A percentile compares a stretch with the other conserved stretches of the same genome.
phyloP scores from a whole-genome alignment of 2,888 invertebrate genomes.

The Mythimna loreyi region DNA sequence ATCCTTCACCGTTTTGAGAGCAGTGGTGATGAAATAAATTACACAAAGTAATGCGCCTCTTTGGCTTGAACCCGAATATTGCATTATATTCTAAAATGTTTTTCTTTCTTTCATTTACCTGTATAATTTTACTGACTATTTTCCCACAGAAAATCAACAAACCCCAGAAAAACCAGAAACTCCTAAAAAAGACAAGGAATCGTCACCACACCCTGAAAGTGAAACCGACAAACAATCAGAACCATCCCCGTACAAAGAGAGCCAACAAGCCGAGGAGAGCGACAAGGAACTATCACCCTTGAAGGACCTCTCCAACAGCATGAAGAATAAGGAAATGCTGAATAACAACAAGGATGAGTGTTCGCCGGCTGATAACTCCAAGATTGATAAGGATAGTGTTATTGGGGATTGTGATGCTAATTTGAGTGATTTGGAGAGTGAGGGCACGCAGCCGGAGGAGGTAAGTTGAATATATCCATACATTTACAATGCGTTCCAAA shows the following conservation, averaged over 20 bases:
- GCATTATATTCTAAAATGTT: too few species aligned
- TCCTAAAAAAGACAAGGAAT: conserved; percentile 80
- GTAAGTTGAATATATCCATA: conserved; percentile 84
- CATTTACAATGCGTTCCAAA: too few species aligned
- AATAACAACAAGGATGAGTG: conserved; percentile 88
- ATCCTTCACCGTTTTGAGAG: too few species aligned
- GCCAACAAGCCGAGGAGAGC: conserved; percentile 66
- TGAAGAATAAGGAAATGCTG: conserved; percentile 79
- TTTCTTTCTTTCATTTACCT: too few species aligned
- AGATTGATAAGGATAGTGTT: conserved; percentile 91
- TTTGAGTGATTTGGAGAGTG: conserved; percentile 96
- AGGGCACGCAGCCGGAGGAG: conserved; percentile 96
- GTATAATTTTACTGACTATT: too few species aligned
- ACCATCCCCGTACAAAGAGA: conserved; percentile 74
- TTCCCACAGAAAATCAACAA: conserved; percentile 63
- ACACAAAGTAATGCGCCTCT: too few species aligned
- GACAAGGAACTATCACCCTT: conserved; percentile 80
- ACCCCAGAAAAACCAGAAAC: conserved; percentile 78
- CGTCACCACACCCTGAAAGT: conserved; percentile 67
- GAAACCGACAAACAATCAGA: conserved; percentile 68
- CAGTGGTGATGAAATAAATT: too few species aligned
- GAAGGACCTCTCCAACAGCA: conserved; percentile 80
- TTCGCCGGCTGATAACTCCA: conserved; percentile 83
- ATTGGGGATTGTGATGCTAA: conserved; percentile 90
- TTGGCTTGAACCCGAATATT: too few species aligned